Conservation (phyloP, 1,140 invertebrate species). For the Polyergus mexicanus region DNA sequence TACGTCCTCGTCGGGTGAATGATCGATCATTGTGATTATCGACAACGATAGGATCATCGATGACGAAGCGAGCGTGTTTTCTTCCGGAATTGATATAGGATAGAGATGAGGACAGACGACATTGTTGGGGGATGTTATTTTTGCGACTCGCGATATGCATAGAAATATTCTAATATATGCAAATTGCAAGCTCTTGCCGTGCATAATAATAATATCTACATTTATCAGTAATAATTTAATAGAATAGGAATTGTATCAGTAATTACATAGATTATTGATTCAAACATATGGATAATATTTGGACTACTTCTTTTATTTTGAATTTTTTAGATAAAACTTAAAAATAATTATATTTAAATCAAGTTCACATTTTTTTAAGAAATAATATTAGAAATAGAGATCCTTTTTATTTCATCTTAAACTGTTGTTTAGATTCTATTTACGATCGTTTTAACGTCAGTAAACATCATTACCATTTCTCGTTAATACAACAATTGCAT, state of each 20-base stretch:
- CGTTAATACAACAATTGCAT: conserved; percentile 35
- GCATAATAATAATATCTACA: not conserved
- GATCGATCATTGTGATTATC: conserved; percentile 74
- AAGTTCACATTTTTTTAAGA: not conserved
- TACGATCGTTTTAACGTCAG: conserved; percentile 8
- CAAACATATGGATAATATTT: not conserved
- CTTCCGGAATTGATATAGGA: conserved; percentile 26
- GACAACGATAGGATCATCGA: not conserved
- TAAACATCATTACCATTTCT: conserved; percentile 23
- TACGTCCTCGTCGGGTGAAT: conserved; percentile 20
- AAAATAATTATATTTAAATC: not conserved
- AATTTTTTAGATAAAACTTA: not conserved
- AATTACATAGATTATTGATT: not conserved
- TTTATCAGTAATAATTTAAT: no score
- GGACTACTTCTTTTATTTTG: not conserved
- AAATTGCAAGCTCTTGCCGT: not conserved
- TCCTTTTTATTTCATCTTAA: not conserved
- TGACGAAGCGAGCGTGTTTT: conserved; percentile 30
- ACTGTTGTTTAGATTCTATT: not conserved
- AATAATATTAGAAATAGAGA: not conserved
- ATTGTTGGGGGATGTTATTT: conserved; percentile 21
- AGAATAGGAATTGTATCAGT: not conserved
- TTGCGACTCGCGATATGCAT: conserved; percentile 18
- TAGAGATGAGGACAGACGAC: conserved; percentile 47
- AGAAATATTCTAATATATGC: not conserved